Conservation (phyloP, 2,113 vertebrate species). For the Dipodomys merriami region DNA sequence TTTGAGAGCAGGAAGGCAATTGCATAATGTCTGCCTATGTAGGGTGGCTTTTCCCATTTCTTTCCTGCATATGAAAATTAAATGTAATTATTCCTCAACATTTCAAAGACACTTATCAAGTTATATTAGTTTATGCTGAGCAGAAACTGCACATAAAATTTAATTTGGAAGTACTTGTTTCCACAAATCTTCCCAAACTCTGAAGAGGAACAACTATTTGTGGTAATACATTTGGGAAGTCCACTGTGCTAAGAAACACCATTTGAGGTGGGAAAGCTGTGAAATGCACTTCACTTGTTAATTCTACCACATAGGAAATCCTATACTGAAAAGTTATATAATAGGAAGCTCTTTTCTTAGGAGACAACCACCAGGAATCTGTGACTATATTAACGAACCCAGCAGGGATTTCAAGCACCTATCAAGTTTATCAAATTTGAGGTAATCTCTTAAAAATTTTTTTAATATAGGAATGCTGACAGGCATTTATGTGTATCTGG, state of each 20-base stretch:
- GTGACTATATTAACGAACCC: conserved; percentile 33
- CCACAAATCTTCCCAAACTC: conserved; percentile 62
- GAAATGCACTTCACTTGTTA: conserved; percentile 54
- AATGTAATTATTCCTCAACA: conserved; percentile 74
- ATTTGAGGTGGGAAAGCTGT: conserved; percentile 54
- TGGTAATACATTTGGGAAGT: conserved; percentile 49
- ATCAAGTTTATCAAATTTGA: conserved; percentile 53
- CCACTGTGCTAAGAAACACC: conserved; percentile 62
- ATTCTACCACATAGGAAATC: conserved; percentile 46
- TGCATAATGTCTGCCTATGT: not conserved
- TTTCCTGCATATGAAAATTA: conserved; percentile 65
- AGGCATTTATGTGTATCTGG: not conserved
- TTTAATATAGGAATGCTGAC: not conserved
- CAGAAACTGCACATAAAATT: conserved; percentile 70
- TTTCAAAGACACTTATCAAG: conserved; percentile 73
- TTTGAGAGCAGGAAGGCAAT: not conserved
- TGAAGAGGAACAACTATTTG: conserved; percentile 67
- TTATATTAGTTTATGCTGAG: conserved; percentile 69
- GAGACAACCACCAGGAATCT: not conserved
- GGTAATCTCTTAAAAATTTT: not conserved
- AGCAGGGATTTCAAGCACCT: conserved; percentile 32
- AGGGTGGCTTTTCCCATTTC: conserved; percentile 27
- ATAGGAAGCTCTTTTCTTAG: conserved; percentile 33
- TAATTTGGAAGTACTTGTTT: conserved; percentile 77
- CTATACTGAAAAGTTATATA: conserved; percentile 41